Percentiles rank a stretch among this genome's conserved stretches.
Conservation (phyloP, 2,113 vertebrate species). For the Equus przewalskii region DNA sequence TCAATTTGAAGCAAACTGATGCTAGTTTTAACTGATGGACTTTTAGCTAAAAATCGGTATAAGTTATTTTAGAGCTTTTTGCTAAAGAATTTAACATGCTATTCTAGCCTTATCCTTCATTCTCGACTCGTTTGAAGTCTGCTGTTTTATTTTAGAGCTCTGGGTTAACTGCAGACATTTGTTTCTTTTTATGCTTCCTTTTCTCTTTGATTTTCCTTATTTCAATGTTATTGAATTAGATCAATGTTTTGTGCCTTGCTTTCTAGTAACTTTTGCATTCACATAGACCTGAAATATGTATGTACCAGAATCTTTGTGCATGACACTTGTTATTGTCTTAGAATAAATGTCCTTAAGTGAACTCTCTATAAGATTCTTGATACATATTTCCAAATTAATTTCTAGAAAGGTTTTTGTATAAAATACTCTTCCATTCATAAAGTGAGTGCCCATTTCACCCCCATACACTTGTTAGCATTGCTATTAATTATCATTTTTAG, state of each 20-base stretch:
- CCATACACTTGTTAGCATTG: fast-evolving
- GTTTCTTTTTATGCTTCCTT: not conserved
- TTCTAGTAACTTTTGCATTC: not conserved
- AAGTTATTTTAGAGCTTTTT: not conserved
- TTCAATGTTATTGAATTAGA: not conserved
- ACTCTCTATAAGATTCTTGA: not conserved
- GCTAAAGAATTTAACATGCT: not conserved
- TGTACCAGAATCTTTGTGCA: not conserved
- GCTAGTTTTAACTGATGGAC: not conserved
- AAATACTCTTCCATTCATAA: too few relatives aligned
- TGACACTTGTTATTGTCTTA: not conserved
- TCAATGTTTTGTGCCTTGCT: not conserved
- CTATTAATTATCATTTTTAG: not conserved
- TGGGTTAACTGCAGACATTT: fast-evolving
- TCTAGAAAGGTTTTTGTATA: not conserved
- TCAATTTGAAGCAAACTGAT: not conserved
- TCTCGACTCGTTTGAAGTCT: not conserved
- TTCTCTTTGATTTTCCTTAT: not conserved
- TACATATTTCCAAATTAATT: not conserved
- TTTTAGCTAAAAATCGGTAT: not conserved
- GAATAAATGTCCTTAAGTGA: fast-evolving
- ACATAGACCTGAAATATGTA: fast-evolving
- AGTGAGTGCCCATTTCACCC: too few relatives aligned
- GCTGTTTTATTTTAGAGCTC: not conserved
- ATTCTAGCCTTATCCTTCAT: not conserved